phyloP scores from a whole-genome alignment of 2,888 invertebrate genomes.

The Zaprionus obscuricornis region DNA sequence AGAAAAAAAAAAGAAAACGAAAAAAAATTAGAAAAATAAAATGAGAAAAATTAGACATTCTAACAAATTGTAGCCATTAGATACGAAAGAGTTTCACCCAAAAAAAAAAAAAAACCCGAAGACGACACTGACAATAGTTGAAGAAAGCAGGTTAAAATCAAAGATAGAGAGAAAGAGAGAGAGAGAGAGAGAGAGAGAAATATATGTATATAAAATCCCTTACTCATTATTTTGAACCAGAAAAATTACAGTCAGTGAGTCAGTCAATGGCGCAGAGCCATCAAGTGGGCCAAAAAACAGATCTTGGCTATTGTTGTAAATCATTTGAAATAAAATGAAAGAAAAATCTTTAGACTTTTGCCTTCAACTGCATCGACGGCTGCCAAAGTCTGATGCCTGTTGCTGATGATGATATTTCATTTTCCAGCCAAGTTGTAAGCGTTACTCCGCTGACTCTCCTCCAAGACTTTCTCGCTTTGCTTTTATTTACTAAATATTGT shows the following conservation, averaged over 20 bases:
- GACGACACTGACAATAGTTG: constrained; percentile 23
- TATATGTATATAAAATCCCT: constrained; percentile 58
- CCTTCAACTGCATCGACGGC: constrained; percentile 28
- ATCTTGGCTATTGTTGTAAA: constrained; percentile 29
- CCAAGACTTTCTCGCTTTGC: constrained; percentile 62
- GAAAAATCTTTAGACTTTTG: neutral
- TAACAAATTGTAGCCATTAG: constrained; percentile 57
- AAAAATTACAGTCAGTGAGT: constrained; percentile 39
- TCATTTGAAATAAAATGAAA: constrained; percentile 20
- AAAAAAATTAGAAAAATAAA: constrained; percentile 1
- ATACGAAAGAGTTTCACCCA: constrained; percentile 61
- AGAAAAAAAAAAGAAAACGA: constrained; percentile 9
- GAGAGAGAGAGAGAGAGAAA: no score
- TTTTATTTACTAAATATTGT: constrained; percentile 53
- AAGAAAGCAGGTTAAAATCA: constrained; percentile 56
- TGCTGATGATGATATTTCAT: constrained; percentile 63
- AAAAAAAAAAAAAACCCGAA: constrained; percentile 5
- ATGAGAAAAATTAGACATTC: constrained; percentile 48
- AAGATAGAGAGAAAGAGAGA: neutral
- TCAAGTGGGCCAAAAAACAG: no score
- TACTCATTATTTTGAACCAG: constrained; percentile 59
- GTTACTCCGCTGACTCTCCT: no score
- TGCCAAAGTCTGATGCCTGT: constrained; percentile 1
- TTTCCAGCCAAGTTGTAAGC: no score
- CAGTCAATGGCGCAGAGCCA: no score